Base-by-base conservation (phyloP, 2,797 vertebrate genomes). In the Falco berigora region DNA sequence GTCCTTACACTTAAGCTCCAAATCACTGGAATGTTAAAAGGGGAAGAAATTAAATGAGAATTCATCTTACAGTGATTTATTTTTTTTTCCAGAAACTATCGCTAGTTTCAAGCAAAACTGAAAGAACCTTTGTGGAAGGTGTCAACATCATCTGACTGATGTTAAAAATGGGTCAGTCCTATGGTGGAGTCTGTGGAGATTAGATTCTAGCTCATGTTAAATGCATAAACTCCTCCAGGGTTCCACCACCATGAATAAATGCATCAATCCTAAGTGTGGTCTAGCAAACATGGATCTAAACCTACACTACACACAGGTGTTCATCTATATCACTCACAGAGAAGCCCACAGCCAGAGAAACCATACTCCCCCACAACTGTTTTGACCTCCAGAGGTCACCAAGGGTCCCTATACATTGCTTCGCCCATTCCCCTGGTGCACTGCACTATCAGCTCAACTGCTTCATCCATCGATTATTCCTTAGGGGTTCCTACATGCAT, bases 231-330 rank as follows among this genome's bases (percentile, higher is more conserved):
- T 85, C 69, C 92, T 85, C 56, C 3, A 2, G 83, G 53, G 61
- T 86, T 94, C 73, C 38, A 81, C 73, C 23, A 75, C 73, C 64
- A 66, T 82, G 63, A 95, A 96, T 93, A 96, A 96, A 91, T 67
- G 34, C 67, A 85, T 84, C 80, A 62, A 8, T 75, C 23, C 47
- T 82, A 77, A 72, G 30, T 0, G 0, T 14, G 36, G 36, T 44
- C n/a, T 80, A 77, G 83, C 78, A 96, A 92, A 88, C 2, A 1
- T 4, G 23, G 68, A 74, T 85, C 36, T 78, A 81, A 88, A 71
- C 44, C 50, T 78, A 61, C 34, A 64, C 50, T 78, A 61, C 34
- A 64, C 18, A 9, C 21, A 72, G 9, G 10, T 77, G 28, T 84
- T 92, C 36, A 76, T 67, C 77, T 68, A 4, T 68, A 4, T 62